Evolutionary conservation across 2,797 vertebrate genomes (phyloP), one percentile per base, ranked within the genome.

Genomic region (Babyrousa celebensis): DNA sequence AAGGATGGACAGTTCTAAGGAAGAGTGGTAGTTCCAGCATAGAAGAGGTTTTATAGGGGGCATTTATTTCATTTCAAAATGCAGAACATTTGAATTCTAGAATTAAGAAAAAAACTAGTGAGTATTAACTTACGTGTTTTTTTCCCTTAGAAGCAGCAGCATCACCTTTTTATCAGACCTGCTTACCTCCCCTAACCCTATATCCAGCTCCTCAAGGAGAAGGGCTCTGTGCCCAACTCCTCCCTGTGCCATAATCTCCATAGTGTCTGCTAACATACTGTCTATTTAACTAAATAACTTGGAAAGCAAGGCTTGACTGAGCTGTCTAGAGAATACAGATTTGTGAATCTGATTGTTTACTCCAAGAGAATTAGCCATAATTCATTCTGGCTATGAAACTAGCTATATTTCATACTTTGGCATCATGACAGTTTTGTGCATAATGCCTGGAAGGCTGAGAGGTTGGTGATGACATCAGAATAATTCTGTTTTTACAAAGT

Each of bases 301-400:
- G 12, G 48, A 95, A 96, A 96, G 68, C 27, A 56, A 29, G 32
- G 29, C 85, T 89, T 85, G 75, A 74, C 27, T 93, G 27, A 8
- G 29, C 32, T 56, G 91, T 96, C 89, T 91, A 94, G 89, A 94
- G 91, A 84, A 85, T 84, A 93, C 72, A 80, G 65, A 82, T 90
- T 77, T 68, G 77, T 67, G 95, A 91, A 94, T 95, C 18, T 10
- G 48, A 89, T 85, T 95, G 43, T 96, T 91, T 94, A 67, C 48
- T 91, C 91, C 36, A 94, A 12, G 60, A 88, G 78, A 92, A 89
- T 87, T 29, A 85, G 1, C 62, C 36, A 67, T 43, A 89, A 86
- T 94, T 91, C 54, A 29, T 18, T 8, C 94, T 96, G 91, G 27
- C 43, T 40, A 72, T 83, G 90, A 91, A 87, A 92, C 75, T 85